These are phyloP conservation scores for Porites evermanni DNA, from an alignment of 92 coral and sea anemone species.

Conservation along the genomic window DNA sequence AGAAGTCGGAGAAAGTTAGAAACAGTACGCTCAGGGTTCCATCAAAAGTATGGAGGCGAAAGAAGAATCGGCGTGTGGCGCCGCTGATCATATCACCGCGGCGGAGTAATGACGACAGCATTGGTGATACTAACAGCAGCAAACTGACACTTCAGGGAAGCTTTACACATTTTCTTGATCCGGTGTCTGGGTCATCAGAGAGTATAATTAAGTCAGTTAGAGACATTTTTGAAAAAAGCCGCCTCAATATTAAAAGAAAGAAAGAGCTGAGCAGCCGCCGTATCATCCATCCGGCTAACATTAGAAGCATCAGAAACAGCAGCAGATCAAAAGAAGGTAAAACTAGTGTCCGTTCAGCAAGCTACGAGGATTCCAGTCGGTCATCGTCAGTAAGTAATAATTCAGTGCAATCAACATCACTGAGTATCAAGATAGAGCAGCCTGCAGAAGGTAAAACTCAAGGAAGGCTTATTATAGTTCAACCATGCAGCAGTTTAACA, in stretches of 20 bases:
- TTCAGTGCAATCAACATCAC: background rate
- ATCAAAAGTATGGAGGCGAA: background rate
- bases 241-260: too few relatives aligned
- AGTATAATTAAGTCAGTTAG: background rate
- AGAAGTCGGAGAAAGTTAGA: background rate
- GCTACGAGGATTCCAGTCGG: background rate
- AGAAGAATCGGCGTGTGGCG: background rate
- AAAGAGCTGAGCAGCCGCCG: too few relatives aligned
- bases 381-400: background rate
- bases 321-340: too few relatives aligned
- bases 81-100: background rate
- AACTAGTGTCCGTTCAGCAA: background rate
- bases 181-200: background rate
- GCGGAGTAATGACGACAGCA: background rate
- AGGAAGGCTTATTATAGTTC: slow-evolving; percentile 24
- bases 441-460: background rate
- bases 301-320: background rate
- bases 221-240: too few relatives aligned
- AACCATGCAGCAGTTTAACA: slow-evolving; percentile 19
- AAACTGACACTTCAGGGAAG: background rate
- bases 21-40: background rate
- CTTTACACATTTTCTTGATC: background rate
- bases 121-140: background rate
- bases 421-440: background rate
- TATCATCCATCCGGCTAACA: too few relatives aligned